phyloP scores from a whole-genome alignment of 2,113 vertebrate species.

The Meleagris gallopavo region DNA sequence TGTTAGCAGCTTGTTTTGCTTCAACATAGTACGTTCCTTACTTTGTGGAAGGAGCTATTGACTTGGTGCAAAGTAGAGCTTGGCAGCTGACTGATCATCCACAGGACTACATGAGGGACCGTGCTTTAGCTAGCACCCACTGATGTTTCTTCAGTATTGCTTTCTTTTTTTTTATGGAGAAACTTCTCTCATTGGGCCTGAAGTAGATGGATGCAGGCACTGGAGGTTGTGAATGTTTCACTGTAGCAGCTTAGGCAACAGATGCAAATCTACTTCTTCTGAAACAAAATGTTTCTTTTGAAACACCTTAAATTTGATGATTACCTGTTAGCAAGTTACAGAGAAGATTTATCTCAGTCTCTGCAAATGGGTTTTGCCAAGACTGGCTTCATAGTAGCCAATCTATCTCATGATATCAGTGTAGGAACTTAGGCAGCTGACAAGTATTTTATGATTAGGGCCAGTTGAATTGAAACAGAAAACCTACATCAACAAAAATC shows the following conservation, averaged over 20 bases:
- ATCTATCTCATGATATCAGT: constrained; percentile 1
- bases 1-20: neutral
- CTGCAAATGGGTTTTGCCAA: neutral
- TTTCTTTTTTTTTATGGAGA: neutral
- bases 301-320: neutral
- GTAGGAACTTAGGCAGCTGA: neutral
- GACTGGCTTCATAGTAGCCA: neutral
- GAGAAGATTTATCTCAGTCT: neutral
- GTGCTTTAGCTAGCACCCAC: neutral
- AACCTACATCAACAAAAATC: neutral
- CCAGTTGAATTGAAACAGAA: constrained; percentile 6
- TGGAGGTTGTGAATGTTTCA: neutral
- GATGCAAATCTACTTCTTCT: neutral
- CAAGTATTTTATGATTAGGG: neutral
- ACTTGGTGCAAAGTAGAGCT: neutral
- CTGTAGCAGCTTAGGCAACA: neutral
- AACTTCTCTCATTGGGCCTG: neutral
- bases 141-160: neutral
- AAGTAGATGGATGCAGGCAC: neutral
- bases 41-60: neutral
- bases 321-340: neutral
- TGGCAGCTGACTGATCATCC: neutral
- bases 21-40: neutral
- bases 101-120: neutral
- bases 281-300: neutral